Percentiles rank a stretch among this genome's conserved stretches.
phyloP scores from a whole-genome alignment of 2,888 invertebrate genomes.

The Lymantria dispar region DNA sequence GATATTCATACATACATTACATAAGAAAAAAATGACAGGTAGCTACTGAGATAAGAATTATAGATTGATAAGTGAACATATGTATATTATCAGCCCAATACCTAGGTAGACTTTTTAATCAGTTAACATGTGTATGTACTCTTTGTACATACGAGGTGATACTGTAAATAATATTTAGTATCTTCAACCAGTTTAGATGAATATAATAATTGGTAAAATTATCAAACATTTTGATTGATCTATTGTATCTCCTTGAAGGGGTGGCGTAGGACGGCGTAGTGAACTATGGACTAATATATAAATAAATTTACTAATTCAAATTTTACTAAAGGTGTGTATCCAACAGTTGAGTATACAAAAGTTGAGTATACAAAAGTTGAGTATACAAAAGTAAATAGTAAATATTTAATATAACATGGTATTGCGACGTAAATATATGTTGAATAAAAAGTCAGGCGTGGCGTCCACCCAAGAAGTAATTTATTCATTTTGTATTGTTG shows the following conservation, averaged over 20 bases:
- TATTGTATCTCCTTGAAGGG: too few species aligned
- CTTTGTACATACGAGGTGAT: neutral
- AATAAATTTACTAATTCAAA: too few species aligned
- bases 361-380: too few species aligned
- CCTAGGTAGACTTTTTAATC: neutral
- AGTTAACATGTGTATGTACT: neutral
- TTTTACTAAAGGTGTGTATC: too few species aligned
- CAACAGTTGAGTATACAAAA: too few species aligned
- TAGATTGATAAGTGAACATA: conserved; percentile 5
- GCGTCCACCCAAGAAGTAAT: conserved; percentile 14
- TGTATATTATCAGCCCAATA: neutral
- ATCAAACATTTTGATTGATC: too few species aligned
- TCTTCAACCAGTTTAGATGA: too few species aligned
- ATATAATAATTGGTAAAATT: too few species aligned
- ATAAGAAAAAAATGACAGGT: neutral
- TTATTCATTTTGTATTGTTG: conserved; percentile 22
- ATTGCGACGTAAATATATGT: conserved; percentile 17
- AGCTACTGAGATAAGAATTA: conserved; percentile 8
- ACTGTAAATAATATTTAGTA: conserved; percentile 1
- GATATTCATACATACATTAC: too few species aligned
- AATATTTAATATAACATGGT: conserved; percentile 8
- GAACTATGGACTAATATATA: too few species aligned
- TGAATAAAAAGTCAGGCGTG: conserved; percentile 12
- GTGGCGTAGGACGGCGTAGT: too few species aligned
- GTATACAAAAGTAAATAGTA: too few species aligned